Conservation (phyloP, 2,797 vertebrate species). For the Lepidocolaptes lacrymiger region DNA sequence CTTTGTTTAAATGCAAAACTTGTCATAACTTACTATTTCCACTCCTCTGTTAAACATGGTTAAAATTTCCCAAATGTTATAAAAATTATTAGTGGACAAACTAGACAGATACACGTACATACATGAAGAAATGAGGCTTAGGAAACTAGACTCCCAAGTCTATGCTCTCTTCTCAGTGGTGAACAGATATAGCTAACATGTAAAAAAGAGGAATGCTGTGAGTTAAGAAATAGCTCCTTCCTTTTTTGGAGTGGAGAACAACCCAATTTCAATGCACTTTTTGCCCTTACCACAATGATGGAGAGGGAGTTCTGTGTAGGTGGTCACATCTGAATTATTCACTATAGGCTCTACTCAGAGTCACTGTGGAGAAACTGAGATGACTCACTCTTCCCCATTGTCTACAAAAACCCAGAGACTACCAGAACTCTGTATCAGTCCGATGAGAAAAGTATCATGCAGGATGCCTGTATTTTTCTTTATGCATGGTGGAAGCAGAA, state of each 20-base stretch:
- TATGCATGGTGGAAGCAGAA: neutral
- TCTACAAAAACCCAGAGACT: neutral
- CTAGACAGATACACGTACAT: neutral
- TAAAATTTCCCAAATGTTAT: neutral
- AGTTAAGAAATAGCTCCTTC: neutral
- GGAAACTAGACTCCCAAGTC: neutral
- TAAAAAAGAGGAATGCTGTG: neutral
- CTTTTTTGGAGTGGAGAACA: neutral
- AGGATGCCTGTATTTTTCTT: neutral
- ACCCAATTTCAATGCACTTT: neutral
- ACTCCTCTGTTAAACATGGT: neutral
- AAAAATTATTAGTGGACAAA: neutral
- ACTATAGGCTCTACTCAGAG: neutral
- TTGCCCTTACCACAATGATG: neutral
- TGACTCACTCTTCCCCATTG: neutral
- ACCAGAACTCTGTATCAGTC: neutral
- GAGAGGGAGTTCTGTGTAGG: neutral
- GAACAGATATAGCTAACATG: neutral
- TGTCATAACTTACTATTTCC: neutral
- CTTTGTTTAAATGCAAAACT: neutral
- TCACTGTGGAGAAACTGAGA: neutral
- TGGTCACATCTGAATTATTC: slow-evolving; percentile 18
- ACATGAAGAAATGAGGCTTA: neutral
- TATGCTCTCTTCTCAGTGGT: neutral
- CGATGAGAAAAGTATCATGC: neutral